phyloP scores from a whole-genome alignment of 2,888 invertebrate genomes.

The Macrosiphum euphorbiae region DNA sequence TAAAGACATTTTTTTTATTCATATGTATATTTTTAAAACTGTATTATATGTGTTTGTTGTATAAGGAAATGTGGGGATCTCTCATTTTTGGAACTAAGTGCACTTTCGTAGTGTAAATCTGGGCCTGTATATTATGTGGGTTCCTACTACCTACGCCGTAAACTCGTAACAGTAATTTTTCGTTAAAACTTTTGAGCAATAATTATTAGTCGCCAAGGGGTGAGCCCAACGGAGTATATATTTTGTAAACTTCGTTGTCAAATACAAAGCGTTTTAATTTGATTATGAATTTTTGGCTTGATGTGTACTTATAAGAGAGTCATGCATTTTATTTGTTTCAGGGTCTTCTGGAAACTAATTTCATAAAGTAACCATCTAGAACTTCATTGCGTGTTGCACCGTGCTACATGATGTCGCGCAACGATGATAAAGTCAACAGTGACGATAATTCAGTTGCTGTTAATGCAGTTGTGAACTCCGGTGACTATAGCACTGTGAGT shows the following conservation, averaged over 20 bases:
- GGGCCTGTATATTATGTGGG: neutral
- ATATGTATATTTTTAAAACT: neutral
- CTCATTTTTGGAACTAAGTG: neutral
- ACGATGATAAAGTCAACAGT: neutral
- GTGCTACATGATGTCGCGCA: neutral
- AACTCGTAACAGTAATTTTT: neutral
- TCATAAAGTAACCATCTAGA: neutral
- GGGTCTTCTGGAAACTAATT: constrained; percentile 23
- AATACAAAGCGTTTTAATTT: constrained; percentile 16
- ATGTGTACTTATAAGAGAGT: neutral
- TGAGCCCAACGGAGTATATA: neutral
- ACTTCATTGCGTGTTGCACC: neutral
- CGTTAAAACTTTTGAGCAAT: neutral
- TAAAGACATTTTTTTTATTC: too few species aligned
- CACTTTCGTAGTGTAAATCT: neutral
- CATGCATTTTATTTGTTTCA: constrained; percentile 42
- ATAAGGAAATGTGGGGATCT: neutral
- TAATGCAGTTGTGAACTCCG: neutral
- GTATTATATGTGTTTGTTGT: neutral
- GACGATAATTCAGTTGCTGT: neutral
- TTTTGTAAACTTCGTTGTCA: neutral
- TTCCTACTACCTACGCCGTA: neutral
- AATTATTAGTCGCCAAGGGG: neutral
- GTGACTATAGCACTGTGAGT: neutral
- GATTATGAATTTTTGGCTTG: neutral